Percentiles rank a stretch among this genome's conserved stretches.
phyloP scores from a whole-genome alignment of 1,140 invertebrate species.

The Penaeus chinensis region DNA sequence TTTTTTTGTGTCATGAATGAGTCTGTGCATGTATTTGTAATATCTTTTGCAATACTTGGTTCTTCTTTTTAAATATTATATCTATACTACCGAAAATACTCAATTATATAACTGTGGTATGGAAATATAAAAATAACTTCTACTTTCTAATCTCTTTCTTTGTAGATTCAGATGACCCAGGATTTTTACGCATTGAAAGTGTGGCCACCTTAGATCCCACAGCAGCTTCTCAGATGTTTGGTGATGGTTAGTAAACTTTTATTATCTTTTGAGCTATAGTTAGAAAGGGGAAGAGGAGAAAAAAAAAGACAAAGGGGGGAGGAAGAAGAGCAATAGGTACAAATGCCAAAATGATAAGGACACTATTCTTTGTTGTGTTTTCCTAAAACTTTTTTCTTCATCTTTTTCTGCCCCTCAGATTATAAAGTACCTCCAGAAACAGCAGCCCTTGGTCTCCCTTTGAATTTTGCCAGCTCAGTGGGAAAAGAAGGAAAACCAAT shows the following conservation, averaged over 20 bases:
- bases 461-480: not conserved
- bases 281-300: too few relatives aligned
- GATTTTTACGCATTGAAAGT: constrained; percentile 57
- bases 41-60: too few relatives aligned
- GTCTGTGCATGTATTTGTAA: too few relatives aligned
- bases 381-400: not conserved
- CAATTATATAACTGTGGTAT: not conserved
- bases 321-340: not conserved
- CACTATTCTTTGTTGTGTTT: not conserved
- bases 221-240: constrained; percentile 57
- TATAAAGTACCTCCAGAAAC: not conserved
- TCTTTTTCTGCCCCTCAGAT: not conserved
- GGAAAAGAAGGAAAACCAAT: not conserved
- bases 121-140: not conserved
- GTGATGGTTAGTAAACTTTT: constrained; percentile 46
- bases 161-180: constrained; percentile 36
- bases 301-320: too few relatives aligned
- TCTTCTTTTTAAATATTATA: too few relatives aligned
- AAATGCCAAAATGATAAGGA: not conserved
- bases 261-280: too few relatives aligned
- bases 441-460: not conserved
- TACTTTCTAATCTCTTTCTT: not conserved
- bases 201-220: constrained; percentile 50
- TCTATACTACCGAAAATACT: not conserved
- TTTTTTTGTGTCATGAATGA: too few relatives aligned